phyloP scores from a whole-genome alignment of 2,113 vertebrate genomes.

The Bufo gargarizans region DNA sequence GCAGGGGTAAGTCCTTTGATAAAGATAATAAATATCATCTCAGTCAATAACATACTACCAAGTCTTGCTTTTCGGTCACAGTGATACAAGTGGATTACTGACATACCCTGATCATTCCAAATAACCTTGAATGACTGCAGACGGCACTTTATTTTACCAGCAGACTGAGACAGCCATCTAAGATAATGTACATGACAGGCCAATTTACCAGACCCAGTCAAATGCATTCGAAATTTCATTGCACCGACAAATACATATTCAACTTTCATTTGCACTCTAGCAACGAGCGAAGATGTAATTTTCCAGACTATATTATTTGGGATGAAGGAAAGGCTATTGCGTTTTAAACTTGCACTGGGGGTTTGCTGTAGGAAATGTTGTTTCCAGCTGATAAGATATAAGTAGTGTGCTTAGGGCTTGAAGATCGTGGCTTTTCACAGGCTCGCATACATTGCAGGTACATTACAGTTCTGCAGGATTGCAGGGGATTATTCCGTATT shows the following conservation, averaged over 20 bases:
- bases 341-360: conserved; percentile 34
- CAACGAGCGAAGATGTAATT: conserved; percentile 21
- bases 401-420: conserved; percentile 7
- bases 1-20: conserved; percentile 87
- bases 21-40: conserved; percentile 60
- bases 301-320: conserved; percentile 46
- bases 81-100: background rate
- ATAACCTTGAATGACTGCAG: conserved; percentile 24
- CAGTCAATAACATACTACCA: conserved; percentile 19
- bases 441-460: background rate
- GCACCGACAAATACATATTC: background rate
- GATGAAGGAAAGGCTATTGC: conserved; percentile 57
- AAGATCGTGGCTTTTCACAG: conserved; percentile 1
- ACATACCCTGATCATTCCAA: background rate
- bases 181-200: background rate
- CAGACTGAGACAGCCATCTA: background rate
- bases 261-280: conserved; percentile 29
- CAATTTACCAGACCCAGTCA: background rate
- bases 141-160: background rate
- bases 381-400: conserved; percentile 53
- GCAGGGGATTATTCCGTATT: background rate
- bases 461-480: background rate
- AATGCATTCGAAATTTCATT: background rate
- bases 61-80: conserved; percentile 18
- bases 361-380: conserved; percentile 52